Conservation (phyloP, 2,888 invertebrate species). For the Aspidapion aeneum region DNA sequence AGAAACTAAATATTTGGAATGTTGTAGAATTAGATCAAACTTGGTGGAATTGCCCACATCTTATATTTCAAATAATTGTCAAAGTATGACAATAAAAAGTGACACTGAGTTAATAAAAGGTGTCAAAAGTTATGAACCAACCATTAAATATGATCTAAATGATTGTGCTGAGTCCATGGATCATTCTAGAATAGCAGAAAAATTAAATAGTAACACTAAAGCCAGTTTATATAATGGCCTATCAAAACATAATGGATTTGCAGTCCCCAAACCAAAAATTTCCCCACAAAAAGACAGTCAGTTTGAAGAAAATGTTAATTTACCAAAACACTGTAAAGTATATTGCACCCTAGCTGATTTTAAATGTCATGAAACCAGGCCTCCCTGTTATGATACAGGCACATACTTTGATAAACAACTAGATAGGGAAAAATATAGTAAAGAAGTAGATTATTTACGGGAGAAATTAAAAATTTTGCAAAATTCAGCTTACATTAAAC, state of each 20-base stretch:
- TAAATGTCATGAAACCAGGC: constrained; percentile 26
- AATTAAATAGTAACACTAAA: constrained; percentile 15
- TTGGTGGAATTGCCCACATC: constrained; percentile 46
- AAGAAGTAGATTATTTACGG: constrained; percentile 41
- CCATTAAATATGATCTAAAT: constrained; percentile 31
- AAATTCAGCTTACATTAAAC: constrained; percentile 25
- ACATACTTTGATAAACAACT: constrained; percentile 42
- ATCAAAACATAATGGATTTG: constrained; percentile 19
- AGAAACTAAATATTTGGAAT: constrained; percentile 33
- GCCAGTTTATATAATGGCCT: constrained; percentile 13
- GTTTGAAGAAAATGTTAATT: constrained; percentile 20
- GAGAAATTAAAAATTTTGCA: constrained; percentile 39
- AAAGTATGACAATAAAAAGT: constrained; percentile 35
- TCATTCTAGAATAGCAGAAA: constrained; percentile 9
- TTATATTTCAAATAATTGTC: constrained; percentile 47
- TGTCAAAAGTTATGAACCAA: constrained; percentile 37
- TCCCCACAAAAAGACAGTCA: constrained; percentile 24
- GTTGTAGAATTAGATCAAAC: constrained; percentile 40
- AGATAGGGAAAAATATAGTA: constrained; percentile 39
- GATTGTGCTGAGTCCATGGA: constrained; percentile 30
- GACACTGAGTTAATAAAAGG: constrained; percentile 34
- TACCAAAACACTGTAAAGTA: constrained; percentile 23
- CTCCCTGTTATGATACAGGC: constrained; percentile 38
- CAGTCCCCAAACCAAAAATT: constrained; percentile 16
- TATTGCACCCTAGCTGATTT: constrained; percentile 30